Conservation (phyloP, 2,888 invertebrate genomes). For the Anodontia alba region DNA sequence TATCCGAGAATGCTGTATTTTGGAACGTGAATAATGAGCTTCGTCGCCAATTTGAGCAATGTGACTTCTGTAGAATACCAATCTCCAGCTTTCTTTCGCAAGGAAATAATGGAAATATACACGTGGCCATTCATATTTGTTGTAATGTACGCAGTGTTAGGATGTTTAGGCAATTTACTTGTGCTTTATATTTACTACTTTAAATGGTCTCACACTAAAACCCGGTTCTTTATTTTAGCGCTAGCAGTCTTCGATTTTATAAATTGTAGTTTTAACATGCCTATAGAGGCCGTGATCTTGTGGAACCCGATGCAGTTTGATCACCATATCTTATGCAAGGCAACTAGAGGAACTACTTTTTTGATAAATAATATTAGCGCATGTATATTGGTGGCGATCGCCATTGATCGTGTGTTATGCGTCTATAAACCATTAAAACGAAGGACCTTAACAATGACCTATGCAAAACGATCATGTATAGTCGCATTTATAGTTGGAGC, state of each 20-base stretch:
- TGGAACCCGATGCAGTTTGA: constrained; percentile 42
- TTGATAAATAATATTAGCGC: constrained; percentile 37
- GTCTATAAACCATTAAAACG: constrained; percentile 39
- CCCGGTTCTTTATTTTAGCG: constrained; percentile 29
- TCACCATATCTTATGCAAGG: constrained; percentile 38
- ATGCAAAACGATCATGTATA: constrained; percentile 33
- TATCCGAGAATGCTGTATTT: no score
- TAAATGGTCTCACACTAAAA: constrained; percentile 32
- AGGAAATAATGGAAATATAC: constrained; percentile 31
- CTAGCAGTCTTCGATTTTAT: constrained; percentile 35
- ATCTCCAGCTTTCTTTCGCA: constrained; percentile 14
- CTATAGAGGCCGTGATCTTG: constrained; percentile 41
- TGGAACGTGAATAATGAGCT: no score
- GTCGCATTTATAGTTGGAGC: constrained; percentile 27
- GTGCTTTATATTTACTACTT: constrained; percentile 42
- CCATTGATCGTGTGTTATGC: constrained; percentile 44
- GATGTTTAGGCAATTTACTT: constrained; percentile 35
- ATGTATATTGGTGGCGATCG: constrained; percentile 46
- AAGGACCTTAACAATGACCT: constrained; percentile 24
- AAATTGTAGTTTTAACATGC: constrained; percentile 45
- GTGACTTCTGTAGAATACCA: neutral
- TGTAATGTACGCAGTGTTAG: constrained; percentile 25
- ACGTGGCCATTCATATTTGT: constrained; percentile 42
- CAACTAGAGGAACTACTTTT: constrained; percentile 41
- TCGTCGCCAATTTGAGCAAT: neutral